A percentile compares a stretch with the other conserved stretches of the same genome.
Conservation (phyloP, 2,797 vertebrate species). For the Staurois parvus region DNA sequence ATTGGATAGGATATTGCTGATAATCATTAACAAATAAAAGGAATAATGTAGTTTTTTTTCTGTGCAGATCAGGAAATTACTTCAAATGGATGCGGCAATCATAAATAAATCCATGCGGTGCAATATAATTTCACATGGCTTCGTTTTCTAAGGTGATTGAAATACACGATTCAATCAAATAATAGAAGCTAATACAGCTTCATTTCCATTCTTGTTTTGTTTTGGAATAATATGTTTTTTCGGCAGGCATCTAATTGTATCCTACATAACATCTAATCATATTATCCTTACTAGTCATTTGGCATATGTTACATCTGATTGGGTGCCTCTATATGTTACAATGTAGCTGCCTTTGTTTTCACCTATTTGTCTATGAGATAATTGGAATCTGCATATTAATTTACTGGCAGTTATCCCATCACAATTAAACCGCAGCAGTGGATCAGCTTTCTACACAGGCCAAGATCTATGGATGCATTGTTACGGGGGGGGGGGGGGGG, state of each 20-base stretch:
- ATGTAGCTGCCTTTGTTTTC: background rate
- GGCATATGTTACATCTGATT: background rate
- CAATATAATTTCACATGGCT: background rate
- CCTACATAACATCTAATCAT: background rate
- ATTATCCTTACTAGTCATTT: background rate
- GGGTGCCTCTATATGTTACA: background rate
- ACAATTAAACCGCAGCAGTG: too few species aligned
- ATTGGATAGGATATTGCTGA: slow-evolving; percentile 22
- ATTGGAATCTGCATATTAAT: too few species aligned
- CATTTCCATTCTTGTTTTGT: background rate
- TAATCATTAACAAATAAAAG: slow-evolving; percentile 3
- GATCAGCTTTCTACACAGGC: too few species aligned
- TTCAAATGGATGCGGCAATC: background rate
- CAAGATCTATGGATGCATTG: too few species aligned
- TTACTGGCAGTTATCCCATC: too few species aligned
- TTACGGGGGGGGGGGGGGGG: too few species aligned
- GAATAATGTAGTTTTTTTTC: background rate
- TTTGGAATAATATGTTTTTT: too few species aligned
- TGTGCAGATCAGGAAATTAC: background rate
- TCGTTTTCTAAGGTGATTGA: background rate
- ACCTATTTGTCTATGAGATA: background rate
- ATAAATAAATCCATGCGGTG: background rate
- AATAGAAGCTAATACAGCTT: background rate
- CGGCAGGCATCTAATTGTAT: background rate
- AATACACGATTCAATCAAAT: background rate